Base-by-base conservation (phyloP, 1,140 invertebrate species). In the Prorops nasuta region DNA sequence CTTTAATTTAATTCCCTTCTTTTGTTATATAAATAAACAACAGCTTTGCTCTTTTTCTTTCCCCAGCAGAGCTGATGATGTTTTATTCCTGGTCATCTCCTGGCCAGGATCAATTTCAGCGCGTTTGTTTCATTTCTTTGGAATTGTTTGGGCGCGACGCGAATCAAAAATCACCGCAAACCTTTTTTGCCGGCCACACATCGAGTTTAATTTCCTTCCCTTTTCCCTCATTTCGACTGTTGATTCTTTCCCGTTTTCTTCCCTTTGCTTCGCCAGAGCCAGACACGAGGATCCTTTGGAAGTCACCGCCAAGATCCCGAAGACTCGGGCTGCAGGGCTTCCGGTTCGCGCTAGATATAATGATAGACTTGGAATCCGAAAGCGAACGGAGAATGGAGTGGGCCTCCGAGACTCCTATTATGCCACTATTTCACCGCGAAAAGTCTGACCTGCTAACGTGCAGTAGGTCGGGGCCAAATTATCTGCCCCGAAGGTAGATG, bases 321-420 rank as follows among this genome's bases (percentile, higher is more conserved):
- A 28, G 4, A 28, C 24, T 28, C 24, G 24, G 9, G 39, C 46
- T 42, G 32, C 20, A 19, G 18, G 14, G 47, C 59, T 62, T 62
- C 59, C 59, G 59, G 59, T 57, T 62, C 47, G 58, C 59, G 54
- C 47, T 32, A 40, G 47, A 46, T n/a, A n/a, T 62, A 62, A 62
- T 62, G 50, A 62, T 54, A 60, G 59, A 15, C 24, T 47, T 49
- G 35, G 41, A 54, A 53, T 58, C 34, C 41, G 37, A 44, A 53
- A 60, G 44, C 28, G 43, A 8, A 38, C 32, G 41, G 32, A 42
- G 14, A 7, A 24, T 16, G 8, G 18, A 12, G 18, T 31, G 31
- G 16, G 18, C 18, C 28, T 31, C 21, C 46, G 17, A 41, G 45
- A 44, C 46, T 37, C 47, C 53, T 46, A 60, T 61, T 60, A 49